These are phyloP conservation scores for Seira ritae DNA, from an alignment of 2,888 invertebrate genomes.

Conservation along the genomic window DNA sequence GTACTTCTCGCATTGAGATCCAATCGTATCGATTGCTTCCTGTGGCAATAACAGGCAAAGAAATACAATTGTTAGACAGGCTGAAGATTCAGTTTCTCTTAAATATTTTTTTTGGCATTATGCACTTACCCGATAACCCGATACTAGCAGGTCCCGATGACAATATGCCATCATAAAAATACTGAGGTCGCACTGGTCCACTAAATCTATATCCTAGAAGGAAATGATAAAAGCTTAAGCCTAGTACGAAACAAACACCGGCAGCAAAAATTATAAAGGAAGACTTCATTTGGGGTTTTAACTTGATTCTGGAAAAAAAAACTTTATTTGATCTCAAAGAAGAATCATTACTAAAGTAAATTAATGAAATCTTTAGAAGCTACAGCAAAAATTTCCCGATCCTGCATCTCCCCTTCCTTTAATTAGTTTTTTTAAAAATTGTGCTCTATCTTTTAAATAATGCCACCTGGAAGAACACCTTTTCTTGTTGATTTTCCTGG, in stretches of 20 bases:
- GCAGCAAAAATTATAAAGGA: conserved; percentile 48
- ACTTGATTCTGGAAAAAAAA: too few relatives aligned
- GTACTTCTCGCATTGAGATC: conserved; percentile 60
- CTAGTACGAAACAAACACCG: conserved; percentile 46
- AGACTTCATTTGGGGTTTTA: conserved; percentile 52
- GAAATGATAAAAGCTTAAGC: conserved; percentile 56
- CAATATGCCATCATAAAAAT: conserved; percentile 36
- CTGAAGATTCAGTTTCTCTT: background rate
- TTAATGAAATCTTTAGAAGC: too few relatives aligned
- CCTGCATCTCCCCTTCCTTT: too few relatives aligned
- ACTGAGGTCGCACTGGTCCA: conserved; percentile 26
- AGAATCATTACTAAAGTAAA: too few relatives aligned
- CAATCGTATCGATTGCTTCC: conserved; percentile 27
- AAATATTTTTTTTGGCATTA: too few relatives aligned
- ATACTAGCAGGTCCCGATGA: conserved; percentile 13
- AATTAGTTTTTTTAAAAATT: too few relatives aligned
- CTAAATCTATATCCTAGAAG: conserved; percentile 51
- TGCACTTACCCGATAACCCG: background rate
- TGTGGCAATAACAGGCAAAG: background rate
- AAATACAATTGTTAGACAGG: background rate
- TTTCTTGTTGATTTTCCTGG: background rate
- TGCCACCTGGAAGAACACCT: too few relatives aligned
- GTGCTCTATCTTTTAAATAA: too few relatives aligned
- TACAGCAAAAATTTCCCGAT: too few relatives aligned
- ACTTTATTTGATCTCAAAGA: too few relatives aligned